A percentile compares a stretch with the other conserved stretches of the same genome.
Evolutionary conservation across 35 echinoderm and acorn worm genomes (phyloP).

Genomic region (Diadema setosum): DNA sequence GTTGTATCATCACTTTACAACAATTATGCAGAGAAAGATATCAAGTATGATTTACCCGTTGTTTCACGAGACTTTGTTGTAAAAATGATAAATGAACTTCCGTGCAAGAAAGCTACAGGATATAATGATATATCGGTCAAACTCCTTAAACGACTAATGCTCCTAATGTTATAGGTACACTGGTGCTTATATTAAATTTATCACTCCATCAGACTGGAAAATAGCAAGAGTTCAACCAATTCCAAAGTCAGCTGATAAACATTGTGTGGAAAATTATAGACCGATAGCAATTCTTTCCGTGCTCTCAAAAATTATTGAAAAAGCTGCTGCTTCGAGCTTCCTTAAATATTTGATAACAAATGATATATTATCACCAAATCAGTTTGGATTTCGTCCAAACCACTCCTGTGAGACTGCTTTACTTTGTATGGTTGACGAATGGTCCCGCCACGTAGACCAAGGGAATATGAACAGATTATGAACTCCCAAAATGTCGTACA

Average conservation of each 20-base stretch:
- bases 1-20: background rate
- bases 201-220: background rate
- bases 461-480: background rate
- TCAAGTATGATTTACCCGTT: background rate
- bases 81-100: background rate
- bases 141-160: background rate
- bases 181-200: background rate
- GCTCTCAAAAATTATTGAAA: background rate
- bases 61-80: background rate
- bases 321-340: background rate
- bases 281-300: background rate
- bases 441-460: no score
- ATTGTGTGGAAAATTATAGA: no score
- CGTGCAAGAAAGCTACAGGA: background rate
- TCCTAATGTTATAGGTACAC: background rate
- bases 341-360: background rate
- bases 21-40: background rate
- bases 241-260: background rate
- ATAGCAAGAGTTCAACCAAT: background rate
- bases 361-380: background rate
- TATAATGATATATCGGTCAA: background rate
- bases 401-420: background rate
- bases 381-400: background rate
- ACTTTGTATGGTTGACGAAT: background rate
- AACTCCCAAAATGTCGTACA: no score